phyloP scores from a whole-genome alignment of 2,888 invertebrate species.

The Drosophila mulleri region DNA sequence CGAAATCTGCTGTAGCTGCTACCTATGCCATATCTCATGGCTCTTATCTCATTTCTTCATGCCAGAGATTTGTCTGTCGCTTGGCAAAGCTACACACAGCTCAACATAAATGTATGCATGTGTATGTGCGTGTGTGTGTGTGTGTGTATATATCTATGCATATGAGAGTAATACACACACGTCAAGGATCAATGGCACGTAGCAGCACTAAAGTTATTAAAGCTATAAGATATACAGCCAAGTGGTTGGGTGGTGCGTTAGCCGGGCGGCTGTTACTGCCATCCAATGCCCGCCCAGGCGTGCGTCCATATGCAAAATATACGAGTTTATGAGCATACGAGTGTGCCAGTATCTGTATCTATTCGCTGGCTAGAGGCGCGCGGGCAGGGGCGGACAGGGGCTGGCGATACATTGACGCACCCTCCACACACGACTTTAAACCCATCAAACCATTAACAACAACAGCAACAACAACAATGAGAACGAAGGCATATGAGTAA shows the following conservation, averaged over 20 bases:
- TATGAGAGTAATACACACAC: constrained; percentile 40
- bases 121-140: not conserved
- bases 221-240: constrained; percentile 69
- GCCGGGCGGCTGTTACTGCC: constrained; percentile 27
- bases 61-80: constrained; percentile 17
- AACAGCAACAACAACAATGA: constrained; percentile 36
- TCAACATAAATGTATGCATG: not conserved
- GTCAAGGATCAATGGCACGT: constrained; percentile 77
- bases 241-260: constrained; percentile 20
- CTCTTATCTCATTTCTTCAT: constrained; percentile 20
- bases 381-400: not conserved
- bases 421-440: constrained; percentile 69
- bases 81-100: constrained; percentile 1
- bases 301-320: constrained; percentile 71
- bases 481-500: constrained; percentile 64
- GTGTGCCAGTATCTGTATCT: constrained; percentile 26
- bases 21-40: not conserved
- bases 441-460: constrained; percentile 76
- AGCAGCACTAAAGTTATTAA: constrained; percentile 78
- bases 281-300: constrained; percentile 56
- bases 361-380: not conserved
- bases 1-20: not conserved
- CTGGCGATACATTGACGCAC: constrained; percentile 67
- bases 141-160: constrained; percentile 8
- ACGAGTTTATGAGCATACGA: constrained; percentile 40